Evolutionary conservation across 2,797 vertebrate genomes (phyloP).

Genomic region (Yasuhikotakia modesta): DNA sequence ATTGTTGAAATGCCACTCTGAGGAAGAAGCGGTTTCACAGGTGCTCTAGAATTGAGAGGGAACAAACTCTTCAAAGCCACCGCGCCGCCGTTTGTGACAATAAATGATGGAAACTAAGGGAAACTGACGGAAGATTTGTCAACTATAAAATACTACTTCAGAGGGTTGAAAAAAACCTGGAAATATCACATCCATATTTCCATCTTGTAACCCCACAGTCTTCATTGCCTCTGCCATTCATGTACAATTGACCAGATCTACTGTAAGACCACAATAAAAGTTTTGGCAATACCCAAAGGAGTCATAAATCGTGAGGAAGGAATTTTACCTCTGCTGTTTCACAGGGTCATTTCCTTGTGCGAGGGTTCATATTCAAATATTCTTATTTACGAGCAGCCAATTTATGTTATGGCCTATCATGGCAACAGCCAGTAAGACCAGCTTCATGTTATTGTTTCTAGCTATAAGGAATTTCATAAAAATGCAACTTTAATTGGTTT

Average conservation of each 20-base stretch:
- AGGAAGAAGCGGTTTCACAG: constrained; percentile 62
- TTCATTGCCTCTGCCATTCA: constrained; percentile 54
- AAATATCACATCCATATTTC: constrained; percentile 55
- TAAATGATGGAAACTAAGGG: constrained; percentile 56
- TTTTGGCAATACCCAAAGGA: constrained; percentile 56
- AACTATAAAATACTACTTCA: constrained; percentile 52
- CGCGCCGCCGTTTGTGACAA: constrained; percentile 53
- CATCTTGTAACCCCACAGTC: constrained; percentile 42
- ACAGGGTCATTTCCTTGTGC: constrained; percentile 60
- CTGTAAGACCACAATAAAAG: constrained; percentile 65
- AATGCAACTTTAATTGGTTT: constrained; percentile 1
- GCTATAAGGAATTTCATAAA: constrained; percentile 3
- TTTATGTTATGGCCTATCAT: constrained; percentile 60
- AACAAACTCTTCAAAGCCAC: constrained; percentile 60
- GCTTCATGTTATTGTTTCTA: constrained; percentile 46
- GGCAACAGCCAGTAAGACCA: constrained; percentile 56
- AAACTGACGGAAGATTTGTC: constrained; percentile 51
- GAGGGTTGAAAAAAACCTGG: constrained; percentile 49
- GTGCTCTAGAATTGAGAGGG: constrained; percentile 60
- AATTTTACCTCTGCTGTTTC: constrained; percentile 64
- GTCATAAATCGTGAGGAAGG: constrained; percentile 61
- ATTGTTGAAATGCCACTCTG: constrained; percentile 64
- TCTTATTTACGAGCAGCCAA: constrained; percentile 64
- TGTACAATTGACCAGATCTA: constrained; percentile 58
- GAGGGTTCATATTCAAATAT: constrained; percentile 64